Evolutionary conservation across 1,140 invertebrate species (phyloP).

Genomic region (Hycleus cichorii): DNA sequence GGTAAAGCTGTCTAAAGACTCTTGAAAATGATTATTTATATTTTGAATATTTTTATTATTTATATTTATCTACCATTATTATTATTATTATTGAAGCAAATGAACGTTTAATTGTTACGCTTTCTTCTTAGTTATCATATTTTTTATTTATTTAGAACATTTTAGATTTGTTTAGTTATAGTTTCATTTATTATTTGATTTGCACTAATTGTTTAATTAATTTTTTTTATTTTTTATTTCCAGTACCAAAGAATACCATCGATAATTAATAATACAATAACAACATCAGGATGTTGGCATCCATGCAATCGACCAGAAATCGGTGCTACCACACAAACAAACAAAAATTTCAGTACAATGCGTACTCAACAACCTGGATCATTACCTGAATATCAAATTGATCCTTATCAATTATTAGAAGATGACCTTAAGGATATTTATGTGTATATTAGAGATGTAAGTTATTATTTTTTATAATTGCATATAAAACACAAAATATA

Average conservation of each 20-base stretch:
- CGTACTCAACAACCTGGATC: constrained; percentile 64
- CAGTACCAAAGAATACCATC: constrained; percentile 10
- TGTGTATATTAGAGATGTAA: constrained; percentile 73
- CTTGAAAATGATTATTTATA: too few relatives aligned
- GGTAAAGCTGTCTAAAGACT: too few relatives aligned
- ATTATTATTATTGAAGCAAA: not conserved
- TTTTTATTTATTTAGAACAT: constrained; percentile 1
- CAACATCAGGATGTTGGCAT: constrained; percentile 25
- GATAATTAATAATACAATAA: constrained; percentile 1
- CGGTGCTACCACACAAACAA: constrained; percentile 30
- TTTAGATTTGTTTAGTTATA: not conserved
- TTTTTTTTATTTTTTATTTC: constrained; percentile 1
- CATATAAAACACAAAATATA: not conserved
- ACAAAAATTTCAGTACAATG: constrained; percentile 49
- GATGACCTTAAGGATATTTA: constrained; percentile 78
- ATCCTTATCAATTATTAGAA: constrained; percentile 78
- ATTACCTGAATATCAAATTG: constrained; percentile 66
- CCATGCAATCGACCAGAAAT: constrained; percentile 37
- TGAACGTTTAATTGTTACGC: constrained; percentile 10
- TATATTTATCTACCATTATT: too few relatives aligned
- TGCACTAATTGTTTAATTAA: too few relatives aligned
- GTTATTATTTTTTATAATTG: constrained; percentile 18
- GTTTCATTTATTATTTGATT: not conserved
- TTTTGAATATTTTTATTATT: too few relatives aligned
- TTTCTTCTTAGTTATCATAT: constrained; percentile 1